These are phyloP conservation scores for Ophion ventricosus DNA, from an alignment of 2,888 invertebrate genomes.

Conservation along the genomic window DNA sequence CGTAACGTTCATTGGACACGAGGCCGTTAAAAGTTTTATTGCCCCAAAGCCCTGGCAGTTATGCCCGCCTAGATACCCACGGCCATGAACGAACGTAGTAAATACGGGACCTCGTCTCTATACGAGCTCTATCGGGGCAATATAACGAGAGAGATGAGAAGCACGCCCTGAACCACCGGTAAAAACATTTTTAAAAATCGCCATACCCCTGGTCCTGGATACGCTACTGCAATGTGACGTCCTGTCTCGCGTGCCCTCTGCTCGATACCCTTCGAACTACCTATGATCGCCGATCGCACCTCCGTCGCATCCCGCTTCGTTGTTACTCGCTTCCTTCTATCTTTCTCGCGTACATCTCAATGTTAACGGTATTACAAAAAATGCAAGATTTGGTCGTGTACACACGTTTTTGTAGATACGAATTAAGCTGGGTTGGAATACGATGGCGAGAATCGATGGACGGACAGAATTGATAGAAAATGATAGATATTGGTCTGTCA, in stretches of 20 bases:
- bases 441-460: not conserved
- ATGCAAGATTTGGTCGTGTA: not conserved
- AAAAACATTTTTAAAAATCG: constrained; percentile 72
- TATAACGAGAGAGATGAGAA: constrained; percentile 61
- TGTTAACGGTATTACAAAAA: not conserved
- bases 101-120: constrained; percentile 67
- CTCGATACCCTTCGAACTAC: constrained; percentile 75
- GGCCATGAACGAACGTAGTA: constrained; percentile 55
- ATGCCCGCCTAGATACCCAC: constrained; percentile 74
- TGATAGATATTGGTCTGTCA: too few species aligned
- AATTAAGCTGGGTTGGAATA: not conserved
- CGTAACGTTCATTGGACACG: constrained; percentile 80
- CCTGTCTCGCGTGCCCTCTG: constrained; percentile 75
- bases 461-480: too few species aligned
- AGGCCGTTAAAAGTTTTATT: constrained; percentile 81
- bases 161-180: constrained; percentile 40
- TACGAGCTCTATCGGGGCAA: constrained; percentile 61
- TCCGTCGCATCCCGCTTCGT: constrained; percentile 46
- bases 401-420: not conserved
- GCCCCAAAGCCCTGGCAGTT: constrained; percentile 75
- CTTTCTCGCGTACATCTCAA: not conserved
- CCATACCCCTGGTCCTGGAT: constrained; percentile 64
- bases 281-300: constrained; percentile 41
- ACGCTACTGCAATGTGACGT: constrained; percentile 70
- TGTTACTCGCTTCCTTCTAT: not conserved